Base-by-base conservation (phyloP, 2,797 vertebrate genomes). In the Loris lydekkerianus region DNA sequence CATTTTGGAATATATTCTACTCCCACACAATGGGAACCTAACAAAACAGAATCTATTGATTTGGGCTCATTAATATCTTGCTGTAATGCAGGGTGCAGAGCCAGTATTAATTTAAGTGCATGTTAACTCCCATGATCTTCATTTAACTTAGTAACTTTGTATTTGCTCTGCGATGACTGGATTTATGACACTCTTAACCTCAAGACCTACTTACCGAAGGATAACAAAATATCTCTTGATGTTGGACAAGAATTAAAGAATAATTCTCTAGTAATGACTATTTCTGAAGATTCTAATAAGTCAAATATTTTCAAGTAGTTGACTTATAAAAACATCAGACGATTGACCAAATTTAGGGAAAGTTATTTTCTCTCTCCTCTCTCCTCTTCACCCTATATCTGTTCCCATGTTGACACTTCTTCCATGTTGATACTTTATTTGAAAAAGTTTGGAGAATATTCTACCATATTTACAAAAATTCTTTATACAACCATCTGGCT, bases 181-280 rank as follows among this genome's bases (percentile, higher is more conserved):
- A 46, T 80, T 81, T 60, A 37, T 58, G 21, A 85, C 31, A 58
- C 43, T 70, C 92, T 81, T 72, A 69, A 89, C 18, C 53, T 80
- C 61, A 85, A 67, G 27, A 72, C 56, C 75, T 67, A 61, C 37
- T 63, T 89, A 78, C 29, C 13, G 75, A n/a, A 80, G 21, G 5
- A 4, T 60, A 56, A 61, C 8, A 89, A 75, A 94, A 53, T 63
- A 1, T 56, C 87, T 63, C 25, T n/a, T 65, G 3, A 72, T 43
- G 3, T 72, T 89, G 11, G 69, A 83, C 69, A 84, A 73, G 53
- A 91, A 65, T 53, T 93, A 29, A 91, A 82, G 17, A 85, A 89
- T 18, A 61, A 56, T 93, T 92, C 29, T 77, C 69, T 63, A 80
- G 15, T 86, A 76, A 89, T 29, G 21, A 86, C 72, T 89, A 73